These are phyloP conservation scores for Melikaiella ostensackeni DNA, from an alignment of 2,888 invertebrate genomes.

Conservation along the genomic window DNA sequence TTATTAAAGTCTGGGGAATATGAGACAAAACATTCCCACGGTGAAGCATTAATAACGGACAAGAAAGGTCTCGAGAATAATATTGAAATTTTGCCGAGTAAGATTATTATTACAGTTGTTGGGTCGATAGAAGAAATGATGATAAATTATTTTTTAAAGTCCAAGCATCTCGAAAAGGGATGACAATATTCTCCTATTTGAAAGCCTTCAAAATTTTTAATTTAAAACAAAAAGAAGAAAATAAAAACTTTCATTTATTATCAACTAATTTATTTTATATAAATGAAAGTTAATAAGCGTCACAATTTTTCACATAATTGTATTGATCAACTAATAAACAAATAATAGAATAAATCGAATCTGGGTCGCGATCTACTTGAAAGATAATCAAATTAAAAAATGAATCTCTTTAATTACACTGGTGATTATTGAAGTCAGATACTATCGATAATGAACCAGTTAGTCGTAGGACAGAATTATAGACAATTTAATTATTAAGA, in stretches of 20 bases:
- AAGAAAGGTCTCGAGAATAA: neutral
- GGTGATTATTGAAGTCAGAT: neutral
- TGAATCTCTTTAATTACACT: neutral
- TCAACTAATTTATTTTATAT: too few species aligned
- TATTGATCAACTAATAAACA: neutral
- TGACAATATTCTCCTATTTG: too few species aligned
- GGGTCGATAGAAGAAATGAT: neutral
- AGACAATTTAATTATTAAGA: neutral
- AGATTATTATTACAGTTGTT: neutral
- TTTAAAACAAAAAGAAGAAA: too few species aligned
- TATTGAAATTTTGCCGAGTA: neutral
- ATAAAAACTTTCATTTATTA: too few species aligned
- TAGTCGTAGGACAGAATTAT: neutral
- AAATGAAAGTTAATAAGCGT: too few species aligned
- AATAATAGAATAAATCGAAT: constrained; percentile 60
- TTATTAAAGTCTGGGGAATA: neutral
- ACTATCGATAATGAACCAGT: neutral
- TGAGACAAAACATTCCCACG: neutral
- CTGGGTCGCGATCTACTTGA: neutral
- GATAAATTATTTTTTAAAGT: neutral
- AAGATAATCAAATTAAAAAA: neutral
- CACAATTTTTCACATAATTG: too few species aligned
- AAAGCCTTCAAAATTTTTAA: too few species aligned
- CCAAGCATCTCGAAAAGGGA: too few species aligned
- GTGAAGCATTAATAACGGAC: neutral